Evolutionary conservation across 1,140 invertebrate species (phyloP).

Genomic region (Aradophagus sp.): DNA sequence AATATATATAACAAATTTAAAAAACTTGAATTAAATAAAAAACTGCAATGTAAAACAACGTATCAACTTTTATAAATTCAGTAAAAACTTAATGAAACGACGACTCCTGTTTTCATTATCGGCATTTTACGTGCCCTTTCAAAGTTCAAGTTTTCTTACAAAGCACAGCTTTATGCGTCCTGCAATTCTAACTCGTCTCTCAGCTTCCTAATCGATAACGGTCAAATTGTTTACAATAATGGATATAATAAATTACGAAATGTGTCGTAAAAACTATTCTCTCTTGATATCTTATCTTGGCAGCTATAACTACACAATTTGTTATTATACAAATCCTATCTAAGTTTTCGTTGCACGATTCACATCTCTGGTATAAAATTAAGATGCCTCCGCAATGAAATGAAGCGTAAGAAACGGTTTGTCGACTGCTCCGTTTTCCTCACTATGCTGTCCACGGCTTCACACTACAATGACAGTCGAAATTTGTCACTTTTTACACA

Average conservation of each 20-base stretch:
- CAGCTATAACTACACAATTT: constrained; percentile 51
- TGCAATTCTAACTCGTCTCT: constrained; percentile 27
- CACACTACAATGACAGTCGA: background rate
- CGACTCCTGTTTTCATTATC: no score
- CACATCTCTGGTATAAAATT: constrained; percentile 57
- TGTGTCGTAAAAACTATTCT: constrained; percentile 50
- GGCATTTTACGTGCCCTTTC: no score
- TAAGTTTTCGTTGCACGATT: constrained; percentile 50
- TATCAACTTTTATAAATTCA: no score
- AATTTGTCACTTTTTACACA: constrained; percentile 66
- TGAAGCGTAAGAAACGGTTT: constrained; percentile 43
- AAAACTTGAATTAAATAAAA: no score
- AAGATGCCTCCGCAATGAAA: constrained; percentile 47
- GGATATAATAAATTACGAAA: constrained; percentile 42
- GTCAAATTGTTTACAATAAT: constrained; percentile 21
- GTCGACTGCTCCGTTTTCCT: background rate
- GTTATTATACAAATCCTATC: constrained; percentile 55
- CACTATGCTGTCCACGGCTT: background rate
- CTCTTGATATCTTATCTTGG: constrained; percentile 44
- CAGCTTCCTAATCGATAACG: constrained; percentile 15
- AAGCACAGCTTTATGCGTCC: no score
- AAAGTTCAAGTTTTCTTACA: no score
- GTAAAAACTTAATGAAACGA: no score
- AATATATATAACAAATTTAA: no score
- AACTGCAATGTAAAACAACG: no score